Conservation (phyloP, 2,113 vertebrate genomes). For the Pungitius pungitius region DNA sequence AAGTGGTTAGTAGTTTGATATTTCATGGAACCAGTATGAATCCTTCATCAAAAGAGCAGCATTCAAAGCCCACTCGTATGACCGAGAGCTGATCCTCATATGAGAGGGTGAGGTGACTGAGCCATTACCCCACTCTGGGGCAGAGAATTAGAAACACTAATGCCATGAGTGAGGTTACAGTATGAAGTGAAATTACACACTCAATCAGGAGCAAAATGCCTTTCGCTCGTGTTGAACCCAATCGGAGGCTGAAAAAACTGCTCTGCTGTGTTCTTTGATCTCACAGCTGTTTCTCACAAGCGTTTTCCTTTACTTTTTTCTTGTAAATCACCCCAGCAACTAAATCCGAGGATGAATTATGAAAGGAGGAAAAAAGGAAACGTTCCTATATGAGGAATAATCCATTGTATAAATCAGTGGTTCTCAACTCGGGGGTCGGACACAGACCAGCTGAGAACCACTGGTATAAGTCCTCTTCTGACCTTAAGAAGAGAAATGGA, state of each 20-base stretch:
- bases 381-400: neutral
- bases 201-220: neutral
- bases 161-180: neutral
- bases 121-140: constrained; percentile 5
- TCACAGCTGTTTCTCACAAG: neutral
- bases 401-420: too few species aligned
- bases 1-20: constrained; percentile 28
- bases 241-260: neutral
- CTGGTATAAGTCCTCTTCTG: too few species aligned
- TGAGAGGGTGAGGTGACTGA: constrained; percentile 33
- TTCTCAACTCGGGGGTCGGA: too few species aligned
- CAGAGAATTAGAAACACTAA: constrained; percentile 1
- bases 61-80: constrained; percentile 49
- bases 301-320: neutral
- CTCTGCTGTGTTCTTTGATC: neutral
- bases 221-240: neutral
- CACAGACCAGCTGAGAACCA: too few species aligned
- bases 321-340: neutral
- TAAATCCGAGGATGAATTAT: neutral
- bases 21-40: constrained; percentile 48
- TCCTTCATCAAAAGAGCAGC: constrained; percentile 57
- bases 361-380: neutral
- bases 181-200: constrained; percentile 3
- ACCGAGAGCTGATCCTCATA: constrained; percentile 17
- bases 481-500: too few species aligned